phyloP scores from a whole-genome alignment of 1,140 invertebrate species.

The Mactra quadrangularis region DNA sequence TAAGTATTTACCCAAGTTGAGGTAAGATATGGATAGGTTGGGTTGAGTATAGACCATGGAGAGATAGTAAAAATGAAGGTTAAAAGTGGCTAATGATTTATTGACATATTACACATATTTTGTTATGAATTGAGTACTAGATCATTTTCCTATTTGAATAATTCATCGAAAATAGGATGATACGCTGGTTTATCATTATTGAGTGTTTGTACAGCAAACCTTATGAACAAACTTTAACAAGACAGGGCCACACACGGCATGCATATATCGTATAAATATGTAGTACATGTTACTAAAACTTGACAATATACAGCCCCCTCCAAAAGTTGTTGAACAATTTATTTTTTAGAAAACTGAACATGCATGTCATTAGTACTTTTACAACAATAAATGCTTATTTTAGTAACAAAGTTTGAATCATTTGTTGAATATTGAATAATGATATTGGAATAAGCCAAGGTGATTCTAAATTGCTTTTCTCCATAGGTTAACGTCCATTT shows the following conservation, averaged over 20 bases:
- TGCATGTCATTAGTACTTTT: too few species aligned
- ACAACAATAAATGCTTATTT: too few species aligned
- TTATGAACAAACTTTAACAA: neutral
- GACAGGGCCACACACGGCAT: constrained; percentile 27
- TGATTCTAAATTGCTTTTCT: too few species aligned
- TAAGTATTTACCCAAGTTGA: constrained; percentile 12
- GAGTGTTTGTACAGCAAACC: constrained; percentile 29
- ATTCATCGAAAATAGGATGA: constrained; percentile 40
- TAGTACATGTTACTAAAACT: too few species aligned
- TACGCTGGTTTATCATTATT: constrained; percentile 46
- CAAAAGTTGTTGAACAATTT: too few species aligned
- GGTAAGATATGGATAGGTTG: constrained; percentile 24
- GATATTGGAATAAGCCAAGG: too few species aligned
- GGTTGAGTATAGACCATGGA: constrained; percentile 14
- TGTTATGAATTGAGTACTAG: neutral
- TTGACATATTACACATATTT: constrained; percentile 40
- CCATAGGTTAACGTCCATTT: too few species aligned
- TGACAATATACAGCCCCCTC: too few species aligned
- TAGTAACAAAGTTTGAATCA: too few species aligned
- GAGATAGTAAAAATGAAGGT: constrained; percentile 23
- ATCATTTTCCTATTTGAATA: constrained; percentile 47
- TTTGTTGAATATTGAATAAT: too few species aligned
- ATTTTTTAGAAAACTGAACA: too few species aligned
- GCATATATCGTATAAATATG: too few species aligned
- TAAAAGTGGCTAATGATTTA: constrained; percentile 58